Percentiles rank a stretch among this genome's conserved stretches.
These are phyloP conservation scores for Gopherus flavomarginatus DNA, from an alignment of 2,113 vertebrate genomes.

Conservation along the genomic window DNA sequence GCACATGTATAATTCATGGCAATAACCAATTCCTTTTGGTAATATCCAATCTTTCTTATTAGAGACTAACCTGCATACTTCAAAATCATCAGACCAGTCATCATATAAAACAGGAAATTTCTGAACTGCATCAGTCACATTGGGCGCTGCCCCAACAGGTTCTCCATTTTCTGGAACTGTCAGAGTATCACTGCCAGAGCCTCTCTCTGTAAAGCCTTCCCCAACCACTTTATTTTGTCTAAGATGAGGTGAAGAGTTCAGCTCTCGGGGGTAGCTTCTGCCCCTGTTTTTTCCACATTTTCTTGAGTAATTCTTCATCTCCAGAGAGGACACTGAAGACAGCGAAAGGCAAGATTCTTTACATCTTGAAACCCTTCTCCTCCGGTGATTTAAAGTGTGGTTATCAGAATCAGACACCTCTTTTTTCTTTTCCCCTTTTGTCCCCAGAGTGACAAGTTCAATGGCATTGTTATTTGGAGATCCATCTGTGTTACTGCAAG, in stretches of 20 bases:
- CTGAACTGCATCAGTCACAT: slow-evolving; percentile 33
- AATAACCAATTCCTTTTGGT: neutral
- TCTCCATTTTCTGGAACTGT: slow-evolving; percentile 45
- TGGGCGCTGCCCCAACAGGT: slow-evolving; percentile 18
- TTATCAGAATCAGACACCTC: slow-evolving; percentile 48
- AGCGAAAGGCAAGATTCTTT: slow-evolving; percentile 50
- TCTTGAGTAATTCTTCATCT: slow-evolving; percentile 58
- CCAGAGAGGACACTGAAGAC: slow-evolving; percentile 61
- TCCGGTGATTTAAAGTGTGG: slow-evolving; percentile 58
- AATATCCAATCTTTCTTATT: slow-evolving; percentile 1
- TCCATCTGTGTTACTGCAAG: slow-evolving; percentile 62
- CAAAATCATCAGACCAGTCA: slow-evolving; percentile 84
- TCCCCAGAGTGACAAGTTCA: slow-evolving; percentile 80
- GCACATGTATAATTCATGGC: neutral
- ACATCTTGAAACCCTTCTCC: slow-evolving; percentile 54
- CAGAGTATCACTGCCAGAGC: slow-evolving; percentile 73
- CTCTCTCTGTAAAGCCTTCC: slow-evolving; percentile 77
- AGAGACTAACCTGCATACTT: slow-evolving; percentile 93
- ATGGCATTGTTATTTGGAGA: slow-evolving; percentile 54
- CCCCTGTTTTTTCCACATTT: slow-evolving; percentile 56
- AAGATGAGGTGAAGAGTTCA: slow-evolving; percentile 53
- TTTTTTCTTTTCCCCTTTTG: slow-evolving; percentile 65
- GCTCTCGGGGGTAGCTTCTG: slow-evolving; percentile 24
- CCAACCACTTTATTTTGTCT: slow-evolving; percentile 73
- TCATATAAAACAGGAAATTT: slow-evolving; percentile 72